Conservation (phyloP, 2,113 vertebrate genomes). For the Hystrix cristata region DNA sequence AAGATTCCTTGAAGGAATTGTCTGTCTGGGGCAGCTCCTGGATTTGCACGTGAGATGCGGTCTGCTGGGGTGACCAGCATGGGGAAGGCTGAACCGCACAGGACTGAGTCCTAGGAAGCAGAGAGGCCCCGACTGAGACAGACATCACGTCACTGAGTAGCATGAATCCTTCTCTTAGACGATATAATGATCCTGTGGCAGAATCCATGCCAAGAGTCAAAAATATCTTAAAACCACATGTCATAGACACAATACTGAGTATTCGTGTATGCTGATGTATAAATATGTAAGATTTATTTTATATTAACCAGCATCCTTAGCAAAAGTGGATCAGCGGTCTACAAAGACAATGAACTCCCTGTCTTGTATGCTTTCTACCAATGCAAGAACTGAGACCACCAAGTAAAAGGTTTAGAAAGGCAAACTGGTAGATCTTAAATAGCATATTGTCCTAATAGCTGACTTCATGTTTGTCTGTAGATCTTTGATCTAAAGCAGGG, state of each 20-base stretch:
- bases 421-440: background rate
- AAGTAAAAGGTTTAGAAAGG: background rate
- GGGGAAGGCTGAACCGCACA: rapidly evolving
- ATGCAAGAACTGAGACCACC: background rate
- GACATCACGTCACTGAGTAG: background rate
- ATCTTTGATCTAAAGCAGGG: background rate
- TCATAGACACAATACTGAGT: background rate
- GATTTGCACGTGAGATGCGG: rapidly evolving
- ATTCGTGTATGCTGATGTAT: background rate
- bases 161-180: background rate
- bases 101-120: background rate
- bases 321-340: background rate
- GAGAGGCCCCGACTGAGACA: rapidly evolving
- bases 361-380: background rate
- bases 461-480: background rate
- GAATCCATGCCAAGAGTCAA: background rate
- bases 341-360: background rate
- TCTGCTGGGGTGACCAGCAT: rapidly evolving
- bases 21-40: background rate
- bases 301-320: background rate
- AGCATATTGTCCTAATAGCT: background rate
- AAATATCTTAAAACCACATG: background rate
- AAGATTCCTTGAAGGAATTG: background rate
- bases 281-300: background rate
- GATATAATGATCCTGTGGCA: background rate